Conservation (phyloP, 2,797 vertebrate genomes). For the Antrozous pallidus region DNA sequence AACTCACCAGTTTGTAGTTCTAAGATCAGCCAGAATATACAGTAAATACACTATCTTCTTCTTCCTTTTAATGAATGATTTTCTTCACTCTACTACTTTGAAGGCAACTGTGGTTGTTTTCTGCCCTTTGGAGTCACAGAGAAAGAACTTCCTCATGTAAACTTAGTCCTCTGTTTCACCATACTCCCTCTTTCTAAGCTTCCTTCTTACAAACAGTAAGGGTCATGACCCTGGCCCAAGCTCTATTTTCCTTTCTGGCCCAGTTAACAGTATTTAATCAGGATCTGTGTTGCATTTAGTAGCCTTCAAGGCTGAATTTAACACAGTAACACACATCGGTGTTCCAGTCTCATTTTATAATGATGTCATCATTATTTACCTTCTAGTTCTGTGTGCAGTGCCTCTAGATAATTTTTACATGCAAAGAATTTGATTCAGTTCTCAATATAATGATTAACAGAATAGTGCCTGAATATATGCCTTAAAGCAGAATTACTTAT, state of each 20-base stretch:
- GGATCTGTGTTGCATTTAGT: constrained; percentile 10
- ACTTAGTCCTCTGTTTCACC: constrained; percentile 4
- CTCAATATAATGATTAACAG: background rate
- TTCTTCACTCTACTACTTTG: background rate
- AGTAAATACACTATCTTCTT: background rate
- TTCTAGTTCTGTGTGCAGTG: background rate
- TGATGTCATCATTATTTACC: constrained; percentile 23
- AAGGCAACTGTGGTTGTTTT: constrained; percentile 9
- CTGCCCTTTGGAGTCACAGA: constrained; percentile 18
- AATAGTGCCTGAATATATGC: constrained; percentile 24
- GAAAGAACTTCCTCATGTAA: constrained; percentile 1
- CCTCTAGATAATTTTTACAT: constrained; percentile 18
- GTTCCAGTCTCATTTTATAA: constrained; percentile 5
- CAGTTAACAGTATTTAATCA: constrained; percentile 46
- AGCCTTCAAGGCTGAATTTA: constrained; percentile 32
- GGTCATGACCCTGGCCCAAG: background rate
- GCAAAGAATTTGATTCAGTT: constrained; percentile 15
- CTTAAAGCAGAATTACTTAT: constrained; percentile 30
- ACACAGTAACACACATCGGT: background rate
- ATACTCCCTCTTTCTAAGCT: constrained; percentile 31
- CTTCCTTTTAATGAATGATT: background rate
- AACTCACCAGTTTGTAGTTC: background rate
- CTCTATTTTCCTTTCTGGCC: constrained; percentile 50
- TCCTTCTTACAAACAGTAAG: background rate
- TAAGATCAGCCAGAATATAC: background rate